A percentile compares a stretch with the other conserved stretches of the same genome.
Evolutionary conservation across 2,797 vertebrate genomes (phyloP).

Genomic region (Bradypus variegatus): DNA sequence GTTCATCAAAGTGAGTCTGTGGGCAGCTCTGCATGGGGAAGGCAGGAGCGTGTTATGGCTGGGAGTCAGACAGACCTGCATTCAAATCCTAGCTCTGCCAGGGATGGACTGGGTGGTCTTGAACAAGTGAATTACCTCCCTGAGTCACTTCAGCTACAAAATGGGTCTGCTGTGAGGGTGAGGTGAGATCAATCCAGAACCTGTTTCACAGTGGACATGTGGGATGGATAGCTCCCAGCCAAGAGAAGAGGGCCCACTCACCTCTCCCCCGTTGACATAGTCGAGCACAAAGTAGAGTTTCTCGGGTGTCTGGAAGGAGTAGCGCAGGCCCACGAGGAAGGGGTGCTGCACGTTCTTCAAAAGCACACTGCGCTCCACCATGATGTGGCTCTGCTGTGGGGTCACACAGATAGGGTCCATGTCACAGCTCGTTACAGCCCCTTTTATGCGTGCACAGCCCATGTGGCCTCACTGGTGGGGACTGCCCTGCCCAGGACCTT

Average conservation of each 20-base stretch:
- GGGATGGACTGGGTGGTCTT: not conserved
- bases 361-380: constrained; percentile 95
- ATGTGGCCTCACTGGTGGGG: not conserved
- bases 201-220: not conserved
- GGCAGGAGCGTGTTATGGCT: not conserved
- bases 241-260: constrained; percentile 54
- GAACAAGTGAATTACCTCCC: not conserved
- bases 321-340: constrained; percentile 93
- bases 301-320: constrained; percentile 96
- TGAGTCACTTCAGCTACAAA: not conserved
- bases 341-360: constrained; percentile 95
- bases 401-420: not conserved
- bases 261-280: constrained; percentile 98
- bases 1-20: not conserved
- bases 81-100: not conserved
- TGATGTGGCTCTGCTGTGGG: constrained; percentile 93
- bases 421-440: not conserved
- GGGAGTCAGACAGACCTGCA: not conserved
- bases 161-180: not conserved
- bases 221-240: too few species aligned
- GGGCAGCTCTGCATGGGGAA: not conserved
- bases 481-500: too few species aligned
- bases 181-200: not conserved
- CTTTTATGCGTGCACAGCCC: not conserved
- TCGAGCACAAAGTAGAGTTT: constrained; percentile 98